Evolutionary conservation across 2,113 vertebrate species (phyloP), one percentile per base, ranked within the genome.

Genomic region (Varanus salvator): DNA sequence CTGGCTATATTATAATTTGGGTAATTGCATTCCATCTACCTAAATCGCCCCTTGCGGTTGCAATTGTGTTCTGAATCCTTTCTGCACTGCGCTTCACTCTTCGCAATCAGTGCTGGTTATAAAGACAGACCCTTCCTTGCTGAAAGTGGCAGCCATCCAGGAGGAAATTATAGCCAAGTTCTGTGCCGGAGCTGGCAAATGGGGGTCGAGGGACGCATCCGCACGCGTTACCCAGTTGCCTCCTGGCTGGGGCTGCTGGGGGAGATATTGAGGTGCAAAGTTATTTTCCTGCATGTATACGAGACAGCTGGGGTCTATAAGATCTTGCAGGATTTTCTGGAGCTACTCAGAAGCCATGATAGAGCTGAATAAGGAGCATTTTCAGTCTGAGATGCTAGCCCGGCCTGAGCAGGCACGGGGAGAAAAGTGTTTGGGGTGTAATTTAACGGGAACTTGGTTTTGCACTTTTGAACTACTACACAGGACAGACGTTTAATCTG

Each of bases 11-110:
- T 64, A 94, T 92, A 95, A 93, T 92, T 93, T 92, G 91, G 86
- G 86, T 95, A 95, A 97, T 96, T 96, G 83, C 91, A 91, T 95
- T 94, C 90, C 75, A 52, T 85, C 93, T 90, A 89, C 86, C 77
- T 85, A 80, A 87, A 93, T 89, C 91, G 78, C 92, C 93, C 91
- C 84, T 68, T 57, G 72, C 92, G 95, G 92, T 84, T 90, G 15
- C 93, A 89, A 31, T 87, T 89, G 91, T 80, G 88, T 89, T 91
- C 88, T 75, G 83, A 80, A 92, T 80, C 81, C 0, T 8, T 71
- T 44, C 38, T 78, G 25, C 52, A 1, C 1, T 48, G 50, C 74
- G 4, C 25, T 54, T 69, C 2, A 31, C 81, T 17, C 89, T 74
- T 72, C 87, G 80, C 0, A 4, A 34, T 0, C 0, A 2, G 27